Evolutionary conservation across 2,888 invertebrate species (phyloP).

Genomic region (Bursaphelenchus okinawaensis): DNA sequence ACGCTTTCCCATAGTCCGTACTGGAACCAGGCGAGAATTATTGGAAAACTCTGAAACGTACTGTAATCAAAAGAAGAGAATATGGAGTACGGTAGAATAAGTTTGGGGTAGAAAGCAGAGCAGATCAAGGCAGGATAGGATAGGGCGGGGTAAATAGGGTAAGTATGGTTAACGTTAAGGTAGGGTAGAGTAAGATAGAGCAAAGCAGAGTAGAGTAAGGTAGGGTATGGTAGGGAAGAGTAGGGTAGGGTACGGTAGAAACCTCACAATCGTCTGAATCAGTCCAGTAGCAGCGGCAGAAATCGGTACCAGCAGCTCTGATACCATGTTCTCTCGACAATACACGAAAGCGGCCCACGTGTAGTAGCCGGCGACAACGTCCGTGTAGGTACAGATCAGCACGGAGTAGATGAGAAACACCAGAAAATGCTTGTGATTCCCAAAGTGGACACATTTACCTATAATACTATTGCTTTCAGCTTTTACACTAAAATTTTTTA

Average conservation of each 20-base stretch:
- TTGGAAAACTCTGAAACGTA: slow-evolving; percentile 6
- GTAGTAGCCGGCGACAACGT: neutral
- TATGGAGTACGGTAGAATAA: no score
- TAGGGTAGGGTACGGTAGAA: no score
- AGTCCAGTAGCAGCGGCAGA: neutral
- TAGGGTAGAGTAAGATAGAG: no score
- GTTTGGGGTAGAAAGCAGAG: no score
- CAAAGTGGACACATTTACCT: slow-evolving; percentile 11
- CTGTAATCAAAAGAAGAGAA: no score
- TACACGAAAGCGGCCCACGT: neutral
- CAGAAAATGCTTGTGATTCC: slow-evolving; percentile 11
- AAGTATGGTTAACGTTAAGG: no score
- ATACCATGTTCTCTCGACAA: neutral
- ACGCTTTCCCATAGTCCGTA: neutral
- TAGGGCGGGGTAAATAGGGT: no score
- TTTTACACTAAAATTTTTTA: no score
- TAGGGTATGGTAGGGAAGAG: no score
- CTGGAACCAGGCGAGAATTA: neutral
- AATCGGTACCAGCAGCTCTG: neutral
- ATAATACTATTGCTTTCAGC: no score
- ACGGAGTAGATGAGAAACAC: slow-evolving; percentile 1
- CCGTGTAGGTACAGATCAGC: neutral
- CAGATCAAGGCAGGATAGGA: no score
- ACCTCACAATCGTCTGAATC: slow-evolving; percentile 6
- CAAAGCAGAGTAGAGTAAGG: no score